Evolutionary conservation across 2,113 vertebrate species (phyloP).

Genomic region (Erythrocercus mccallii): DNA sequence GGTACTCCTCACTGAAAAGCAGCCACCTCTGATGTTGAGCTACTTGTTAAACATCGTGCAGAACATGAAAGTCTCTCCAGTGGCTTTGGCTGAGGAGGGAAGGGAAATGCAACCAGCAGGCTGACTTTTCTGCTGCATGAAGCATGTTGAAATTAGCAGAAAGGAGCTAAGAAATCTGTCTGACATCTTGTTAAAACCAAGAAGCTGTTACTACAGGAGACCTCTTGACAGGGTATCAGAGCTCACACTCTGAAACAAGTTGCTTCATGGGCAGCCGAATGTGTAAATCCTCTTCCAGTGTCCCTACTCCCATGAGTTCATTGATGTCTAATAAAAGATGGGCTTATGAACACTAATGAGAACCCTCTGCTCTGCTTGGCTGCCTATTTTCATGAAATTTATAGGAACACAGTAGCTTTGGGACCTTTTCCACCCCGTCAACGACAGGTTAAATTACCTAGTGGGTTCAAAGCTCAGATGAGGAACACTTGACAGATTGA

Average conservation of each 20-base stretch:
- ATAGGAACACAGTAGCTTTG: constrained; percentile 14
- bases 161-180: constrained; percentile 46
- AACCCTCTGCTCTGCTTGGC: constrained; percentile 23
- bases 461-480: constrained; percentile 31
- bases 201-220: constrained; percentile 40
- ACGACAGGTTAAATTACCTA: constrained; percentile 26
- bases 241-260: constrained; percentile 50
- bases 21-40: not conserved
- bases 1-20: not conserved
- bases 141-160: constrained; percentile 41
- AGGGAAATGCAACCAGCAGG: constrained; percentile 16
- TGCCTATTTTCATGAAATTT: constrained; percentile 32
- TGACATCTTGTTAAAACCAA: constrained; percentile 54
- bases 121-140: constrained; percentile 18
- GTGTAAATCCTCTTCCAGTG: constrained; percentile 30
- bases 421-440: constrained; percentile 13
- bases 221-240: constrained; percentile 54
- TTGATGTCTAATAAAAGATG: constrained; percentile 43
- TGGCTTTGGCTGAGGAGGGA: not conserved
- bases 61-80: not conserved
- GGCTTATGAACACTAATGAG: constrained; percentile 52
- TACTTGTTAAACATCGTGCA: not conserved
- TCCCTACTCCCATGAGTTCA: constrained; percentile 25
- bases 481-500: constrained; percentile 23
- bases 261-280: constrained; percentile 45